phyloP scores from a whole-genome alignment of 2,797 vertebrate genomes.

The Clarias pachynema region DNA sequence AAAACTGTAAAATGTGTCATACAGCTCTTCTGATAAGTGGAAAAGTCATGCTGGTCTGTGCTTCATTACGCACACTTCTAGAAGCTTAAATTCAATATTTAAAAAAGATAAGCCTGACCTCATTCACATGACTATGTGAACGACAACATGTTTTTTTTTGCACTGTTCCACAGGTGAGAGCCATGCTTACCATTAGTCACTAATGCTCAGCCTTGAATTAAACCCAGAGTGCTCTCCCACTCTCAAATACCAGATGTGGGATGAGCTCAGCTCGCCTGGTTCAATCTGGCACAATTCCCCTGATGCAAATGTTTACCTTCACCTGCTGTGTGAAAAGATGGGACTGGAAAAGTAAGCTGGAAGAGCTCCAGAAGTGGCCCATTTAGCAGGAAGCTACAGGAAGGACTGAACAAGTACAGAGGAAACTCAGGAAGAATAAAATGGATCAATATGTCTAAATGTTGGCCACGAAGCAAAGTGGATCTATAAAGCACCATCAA shows the following conservation, averaged over 20 bases:
- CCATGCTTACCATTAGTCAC: slow-evolving; percentile 35
- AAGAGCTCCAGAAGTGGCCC: neutral
- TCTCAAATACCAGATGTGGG: neutral
- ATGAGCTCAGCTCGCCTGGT: slow-evolving; percentile 25
- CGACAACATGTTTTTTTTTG: neutral
- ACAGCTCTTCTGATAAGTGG: slow-evolving; percentile 13
- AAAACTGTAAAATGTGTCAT: neutral
- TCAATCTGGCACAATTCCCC: slow-evolving; percentile 16
- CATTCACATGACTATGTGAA: neutral
- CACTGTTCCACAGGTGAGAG: slow-evolving; percentile 36
- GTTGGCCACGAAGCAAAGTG: neutral
- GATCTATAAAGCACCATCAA: neutral
- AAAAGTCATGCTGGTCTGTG: neutral
- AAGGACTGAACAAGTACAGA: neutral
- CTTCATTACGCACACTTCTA: neutral
- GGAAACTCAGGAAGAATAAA: neutral
- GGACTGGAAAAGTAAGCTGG: neutral
- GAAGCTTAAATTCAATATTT: slow-evolving; percentile 16
- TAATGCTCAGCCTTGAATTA: slow-evolving; percentile 35
- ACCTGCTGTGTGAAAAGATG: slow-evolving; percentile 9
- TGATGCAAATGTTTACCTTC: slow-evolving; percentile 39
- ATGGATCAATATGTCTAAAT: neutral
- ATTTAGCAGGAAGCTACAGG: slow-evolving; percentile 1
- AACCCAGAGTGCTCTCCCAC: slow-evolving; percentile 21
- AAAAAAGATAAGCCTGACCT: slow-evolving; percentile 10